Conservation (phyloP, 2,797 vertebrate genomes). For the Scarus forsteni region DNA sequence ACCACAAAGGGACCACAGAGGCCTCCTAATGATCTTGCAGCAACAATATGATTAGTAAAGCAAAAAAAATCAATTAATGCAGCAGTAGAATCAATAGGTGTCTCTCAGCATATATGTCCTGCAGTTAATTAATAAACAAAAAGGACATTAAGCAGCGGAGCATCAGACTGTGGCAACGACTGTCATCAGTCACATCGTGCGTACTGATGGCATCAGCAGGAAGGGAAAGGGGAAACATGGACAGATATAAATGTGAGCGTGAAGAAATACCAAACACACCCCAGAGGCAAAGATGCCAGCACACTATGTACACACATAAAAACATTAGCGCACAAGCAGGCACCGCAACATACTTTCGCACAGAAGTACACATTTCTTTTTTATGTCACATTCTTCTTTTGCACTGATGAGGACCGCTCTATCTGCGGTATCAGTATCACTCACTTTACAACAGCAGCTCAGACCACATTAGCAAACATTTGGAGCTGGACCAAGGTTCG, state of each 20-base stretch:
- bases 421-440: constrained; percentile 50
- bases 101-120: constrained; percentile 83
- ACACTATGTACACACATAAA: constrained; percentile 37
- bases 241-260: constrained; percentile 74
- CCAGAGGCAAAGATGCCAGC: constrained; percentile 55
- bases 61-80: constrained; percentile 83
- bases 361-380: constrained; percentile 2
- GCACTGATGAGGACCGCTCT: constrained; percentile 42
- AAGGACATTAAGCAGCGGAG: constrained; percentile 77
- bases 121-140: constrained; percentile 85
- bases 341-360: not conserved
- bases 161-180: constrained; percentile 77
- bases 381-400: constrained; percentile 7
- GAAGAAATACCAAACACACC: constrained; percentile 60
- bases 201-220: constrained; percentile 80
- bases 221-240: constrained; percentile 64
- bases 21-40: constrained; percentile 69
- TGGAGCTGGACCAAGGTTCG: constrained; percentile 78
- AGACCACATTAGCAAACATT: constrained; percentile 68
- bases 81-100: constrained; percentile 81
- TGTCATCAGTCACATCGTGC: constrained; percentile 79
- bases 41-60: constrained; percentile 85
- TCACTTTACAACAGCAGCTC: constrained; percentile 54
- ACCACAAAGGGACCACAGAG: constrained; percentile 52
- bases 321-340: constrained; percentile 19